Conservation (phyloP, 2,888 invertebrate species). For the Anaspis maculata region DNA sequence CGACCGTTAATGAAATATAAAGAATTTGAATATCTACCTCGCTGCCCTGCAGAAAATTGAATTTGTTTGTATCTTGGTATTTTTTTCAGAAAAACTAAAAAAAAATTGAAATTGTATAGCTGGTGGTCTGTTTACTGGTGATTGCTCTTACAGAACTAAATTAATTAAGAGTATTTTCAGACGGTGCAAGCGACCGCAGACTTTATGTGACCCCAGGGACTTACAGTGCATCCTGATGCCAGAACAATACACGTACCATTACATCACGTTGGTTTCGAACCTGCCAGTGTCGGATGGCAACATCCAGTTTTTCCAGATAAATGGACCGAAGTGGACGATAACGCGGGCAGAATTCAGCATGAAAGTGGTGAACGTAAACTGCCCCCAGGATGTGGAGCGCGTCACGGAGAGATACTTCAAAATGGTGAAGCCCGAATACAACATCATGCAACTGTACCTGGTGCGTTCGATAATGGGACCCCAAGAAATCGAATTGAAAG, state of each 20-base stretch:
- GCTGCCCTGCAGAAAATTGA: too few species aligned
- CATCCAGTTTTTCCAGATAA: constrained; percentile 79
- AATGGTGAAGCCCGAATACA: constrained; percentile 41
- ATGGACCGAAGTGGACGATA: constrained; percentile 65
- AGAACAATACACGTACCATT: constrained; percentile 84
- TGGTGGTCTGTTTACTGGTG: too few species aligned
- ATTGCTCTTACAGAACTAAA: too few species aligned
- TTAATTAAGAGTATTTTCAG: too few species aligned
- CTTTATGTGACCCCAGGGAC: constrained; percentile 65
- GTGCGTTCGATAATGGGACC: constrained; percentile 72
- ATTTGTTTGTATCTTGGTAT: too few species aligned
- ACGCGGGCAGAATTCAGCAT: constrained; percentile 68
- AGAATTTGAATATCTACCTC: too few species aligned
- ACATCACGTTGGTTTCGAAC: constrained; percentile 84
- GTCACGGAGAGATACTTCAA: constrained; percentile 40
- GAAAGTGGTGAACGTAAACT: constrained; percentile 56
- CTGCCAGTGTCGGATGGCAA: constrained; percentile 54
- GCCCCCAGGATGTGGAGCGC: constrained; percentile 49
- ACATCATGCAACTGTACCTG: constrained; percentile 70
- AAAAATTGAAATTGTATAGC: too few species aligned
- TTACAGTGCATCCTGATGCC: constrained; percentile 70
- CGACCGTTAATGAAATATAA: too few species aligned
- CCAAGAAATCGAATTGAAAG: constrained; percentile 81
- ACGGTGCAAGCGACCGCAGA: constrained; percentile 67
- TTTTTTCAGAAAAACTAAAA: too few species aligned